A percentile compares a stretch with the other conserved stretches of the same genome.
These are phyloP conservation scores for Lysandra coridon DNA, from an alignment of 2,888 invertebrate genomes.

Conservation along the genomic window DNA sequence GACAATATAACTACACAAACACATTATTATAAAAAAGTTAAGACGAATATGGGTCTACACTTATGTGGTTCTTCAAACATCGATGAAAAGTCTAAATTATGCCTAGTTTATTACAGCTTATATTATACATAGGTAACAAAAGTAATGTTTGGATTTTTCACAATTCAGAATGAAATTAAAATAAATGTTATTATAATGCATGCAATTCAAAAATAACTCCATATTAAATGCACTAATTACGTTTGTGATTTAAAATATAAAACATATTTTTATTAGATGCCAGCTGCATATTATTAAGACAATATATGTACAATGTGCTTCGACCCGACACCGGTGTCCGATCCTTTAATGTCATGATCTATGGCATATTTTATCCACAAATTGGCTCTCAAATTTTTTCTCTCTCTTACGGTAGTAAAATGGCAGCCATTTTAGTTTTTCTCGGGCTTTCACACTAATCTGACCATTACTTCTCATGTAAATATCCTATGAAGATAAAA, in stretches of 20 bases:
- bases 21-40: not conserved
- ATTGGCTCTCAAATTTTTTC: no score
- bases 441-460: no score
- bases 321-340: no score
- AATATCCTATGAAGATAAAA: no score
- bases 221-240: constrained; percentile 1
- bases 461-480: no score
- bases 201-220: not conserved
- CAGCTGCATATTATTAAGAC: not conserved
- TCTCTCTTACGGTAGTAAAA: no score
- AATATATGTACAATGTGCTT: not conserved
- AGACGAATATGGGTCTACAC: not conserved
- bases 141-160: not conserved
- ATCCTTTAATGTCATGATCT: no score
- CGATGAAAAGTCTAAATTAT: not conserved
- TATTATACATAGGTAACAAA: not conserved
- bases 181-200: not conserved
- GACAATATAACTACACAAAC: not conserved
- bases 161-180: not conserved
- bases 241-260: constrained; percentile 9
- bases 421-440: no score
- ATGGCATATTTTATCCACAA: no score
- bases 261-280: not conserved
- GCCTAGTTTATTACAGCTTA: not conserved
- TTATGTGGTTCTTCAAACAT: not conserved